Evolutionary conservation across 2,888 invertebrate species (phyloP), one percentile per base, ranked within the genome.

Genomic region (Elegia similella): DNA sequence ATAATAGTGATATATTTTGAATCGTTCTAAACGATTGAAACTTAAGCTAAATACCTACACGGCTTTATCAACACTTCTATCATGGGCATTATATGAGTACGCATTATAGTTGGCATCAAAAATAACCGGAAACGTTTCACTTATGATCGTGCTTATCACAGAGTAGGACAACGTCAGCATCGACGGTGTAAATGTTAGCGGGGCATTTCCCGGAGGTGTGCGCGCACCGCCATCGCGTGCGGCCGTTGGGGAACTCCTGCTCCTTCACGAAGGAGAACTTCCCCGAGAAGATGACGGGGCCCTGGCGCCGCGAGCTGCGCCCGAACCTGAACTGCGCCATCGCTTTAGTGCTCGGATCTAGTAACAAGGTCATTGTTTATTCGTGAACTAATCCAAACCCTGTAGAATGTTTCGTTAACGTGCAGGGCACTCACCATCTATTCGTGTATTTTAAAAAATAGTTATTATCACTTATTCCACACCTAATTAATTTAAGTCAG

Each of bases 171-270:
- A 85, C 81, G 57, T 80, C 76, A 1, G 71, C 71, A 42, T 79
- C 77, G 12, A 83, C 74, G 2, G 83, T 82, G 67, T 80, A 82
- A 16, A 84, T 79, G 64, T 78, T 80, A 5, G 85, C 83, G 1
- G 70, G 73, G 56, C 84, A 85, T 6, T 67, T 75, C 8, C 72
- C 74, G 16, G 75, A 65, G 17, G 61, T 60, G 59, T 82, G 72
- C 2, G 76, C 68, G 62, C 84, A 85, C 42, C 77, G 76, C 81
- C 82, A 86, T 5, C 78, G 70, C 10, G 77, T 78, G 55, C 74
- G 73, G 0, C 84, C 82, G 57, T 76, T 80, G 2, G 79, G 66
- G 47, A 79, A 77, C 57, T 76, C 75, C 13, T 66, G 70, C 29
- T 85, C 83, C 63, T 82, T 82, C 7, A 75, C 69, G 59, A 80